Conservation (phyloP, 2,113 vertebrate species). For the Anhinga anhinga region DNA sequence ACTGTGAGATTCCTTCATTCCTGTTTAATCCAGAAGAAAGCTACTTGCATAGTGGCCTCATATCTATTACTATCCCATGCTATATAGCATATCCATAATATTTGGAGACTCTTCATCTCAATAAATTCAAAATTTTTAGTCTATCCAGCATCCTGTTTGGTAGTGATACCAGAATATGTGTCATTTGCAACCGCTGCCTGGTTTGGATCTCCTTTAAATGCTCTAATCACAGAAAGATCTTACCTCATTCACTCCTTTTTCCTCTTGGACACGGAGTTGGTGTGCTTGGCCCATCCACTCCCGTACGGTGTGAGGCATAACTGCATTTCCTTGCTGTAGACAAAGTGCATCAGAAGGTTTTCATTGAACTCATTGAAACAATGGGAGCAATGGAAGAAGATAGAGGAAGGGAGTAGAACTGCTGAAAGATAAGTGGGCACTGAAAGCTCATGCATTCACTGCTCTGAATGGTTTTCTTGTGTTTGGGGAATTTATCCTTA, state of each 20-base stretch:
- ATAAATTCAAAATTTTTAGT: neutral
- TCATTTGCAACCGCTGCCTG: neutral
- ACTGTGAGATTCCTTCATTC: neutral
- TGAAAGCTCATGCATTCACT: neutral
- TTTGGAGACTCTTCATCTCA: neutral
- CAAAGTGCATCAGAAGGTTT: neutral
- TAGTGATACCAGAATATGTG: neutral
- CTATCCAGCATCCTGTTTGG: neutral
- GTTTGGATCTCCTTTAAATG: neutral
- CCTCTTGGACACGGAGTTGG: neutral
- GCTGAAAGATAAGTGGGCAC: neutral
- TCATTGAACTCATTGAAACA: neutral
- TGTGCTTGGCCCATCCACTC: neutral
- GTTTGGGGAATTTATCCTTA: neutral
- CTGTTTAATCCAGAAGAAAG: neutral
- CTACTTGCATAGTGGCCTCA: neutral
- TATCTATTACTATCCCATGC: neutral
- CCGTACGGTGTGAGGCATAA: neutral
- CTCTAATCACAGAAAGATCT: neutral
- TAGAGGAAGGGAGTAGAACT: neutral
- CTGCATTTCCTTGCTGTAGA: neutral
- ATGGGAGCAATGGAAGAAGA: neutral
- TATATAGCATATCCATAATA: neutral
- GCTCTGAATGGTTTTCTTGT: constrained; percentile 26
- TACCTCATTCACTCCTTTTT: neutral